Conservation (phyloP, 2,888 invertebrate species). For the Nymphalis c-album region DNA sequence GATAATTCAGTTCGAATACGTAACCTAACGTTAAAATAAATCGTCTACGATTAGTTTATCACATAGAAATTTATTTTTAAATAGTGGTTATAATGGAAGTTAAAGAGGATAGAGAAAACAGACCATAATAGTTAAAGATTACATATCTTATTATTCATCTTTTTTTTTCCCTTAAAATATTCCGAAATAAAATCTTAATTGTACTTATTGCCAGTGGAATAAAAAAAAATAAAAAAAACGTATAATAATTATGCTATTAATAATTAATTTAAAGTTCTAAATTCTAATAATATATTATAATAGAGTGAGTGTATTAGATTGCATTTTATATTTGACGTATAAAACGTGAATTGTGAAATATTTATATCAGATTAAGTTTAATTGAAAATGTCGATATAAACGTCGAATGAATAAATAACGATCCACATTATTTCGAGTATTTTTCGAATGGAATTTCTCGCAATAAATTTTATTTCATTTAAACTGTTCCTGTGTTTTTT, state of each 20-base stretch:
- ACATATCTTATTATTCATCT: too few species aligned
- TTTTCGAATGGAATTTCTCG: slow-evolving; percentile 3
- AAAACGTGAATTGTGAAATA: background rate
- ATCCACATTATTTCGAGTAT: background rate
- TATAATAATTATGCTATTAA: background rate
- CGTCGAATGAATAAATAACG: background rate
- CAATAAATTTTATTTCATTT: slow-evolving; percentile 1
- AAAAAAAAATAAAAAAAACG: background rate
- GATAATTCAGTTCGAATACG: too few species aligned
- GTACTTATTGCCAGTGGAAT: background rate
- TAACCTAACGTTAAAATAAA: too few species aligned
- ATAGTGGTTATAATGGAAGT: too few species aligned
- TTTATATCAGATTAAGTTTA: background rate
- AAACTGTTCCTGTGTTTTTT: background rate
- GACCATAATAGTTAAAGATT: too few species aligned
- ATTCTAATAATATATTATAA: background rate
- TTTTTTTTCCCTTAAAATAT: too few species aligned
- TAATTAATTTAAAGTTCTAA: background rate
- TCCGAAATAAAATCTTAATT: background rate
- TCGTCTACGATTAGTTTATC: too few species aligned
- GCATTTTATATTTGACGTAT: background rate
- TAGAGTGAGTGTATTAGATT: background rate
- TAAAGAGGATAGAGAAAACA: too few species aligned
- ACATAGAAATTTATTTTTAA: too few species aligned
- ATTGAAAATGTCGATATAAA: background rate